Percentiles rank a stretch among this genome's conserved stretches.
phyloP scores from a whole-genome alignment of 2,888 invertebrate genomes.

The Temnothorax rugatulus region DNA sequence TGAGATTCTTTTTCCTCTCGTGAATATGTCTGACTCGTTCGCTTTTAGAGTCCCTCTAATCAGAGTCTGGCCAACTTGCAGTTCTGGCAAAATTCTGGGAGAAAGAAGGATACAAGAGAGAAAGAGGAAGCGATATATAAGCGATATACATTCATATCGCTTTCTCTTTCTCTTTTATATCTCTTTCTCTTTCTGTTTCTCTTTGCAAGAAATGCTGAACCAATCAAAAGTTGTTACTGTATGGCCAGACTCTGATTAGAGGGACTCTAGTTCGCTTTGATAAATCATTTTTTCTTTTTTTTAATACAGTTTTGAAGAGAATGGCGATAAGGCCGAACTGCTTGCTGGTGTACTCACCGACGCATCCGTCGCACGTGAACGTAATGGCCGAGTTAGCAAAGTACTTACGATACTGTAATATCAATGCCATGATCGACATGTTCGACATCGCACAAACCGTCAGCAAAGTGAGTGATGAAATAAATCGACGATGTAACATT shows the following conservation, averaged over 20 bases:
- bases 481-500: background rate
- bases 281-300: background rate
- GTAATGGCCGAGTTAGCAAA: slow-evolving; percentile 81
- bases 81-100: too few species aligned
- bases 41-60: too few species aligned
- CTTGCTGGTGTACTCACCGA: slow-evolving; percentile 83
- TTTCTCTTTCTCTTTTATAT: too few species aligned
- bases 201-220: too few species aligned
- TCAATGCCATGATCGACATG: slow-evolving; percentile 83
- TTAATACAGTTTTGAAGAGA: slow-evolving; percentile 69
- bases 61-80: too few species aligned
- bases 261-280: background rate
- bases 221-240: too few species aligned
- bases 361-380: slow-evolving; percentile 80
- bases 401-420: slow-evolving; percentile 81
- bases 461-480: slow-evolving; percentile 76
- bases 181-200: too few species aligned
- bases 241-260: too few species aligned
- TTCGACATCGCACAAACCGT: slow-evolving; percentile 80
- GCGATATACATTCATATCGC: too few species aligned
- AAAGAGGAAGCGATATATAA: too few species aligned
- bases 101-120: too few species aligned
- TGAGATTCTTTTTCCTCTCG: slow-evolving; percentile 31
- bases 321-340: slow-evolving; percentile 79
- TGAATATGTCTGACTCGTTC: background rate